These are phyloP conservation scores for Nymphalis urticae DNA, from an alignment of 2,888 invertebrate species.

Conservation along the genomic window DNA sequence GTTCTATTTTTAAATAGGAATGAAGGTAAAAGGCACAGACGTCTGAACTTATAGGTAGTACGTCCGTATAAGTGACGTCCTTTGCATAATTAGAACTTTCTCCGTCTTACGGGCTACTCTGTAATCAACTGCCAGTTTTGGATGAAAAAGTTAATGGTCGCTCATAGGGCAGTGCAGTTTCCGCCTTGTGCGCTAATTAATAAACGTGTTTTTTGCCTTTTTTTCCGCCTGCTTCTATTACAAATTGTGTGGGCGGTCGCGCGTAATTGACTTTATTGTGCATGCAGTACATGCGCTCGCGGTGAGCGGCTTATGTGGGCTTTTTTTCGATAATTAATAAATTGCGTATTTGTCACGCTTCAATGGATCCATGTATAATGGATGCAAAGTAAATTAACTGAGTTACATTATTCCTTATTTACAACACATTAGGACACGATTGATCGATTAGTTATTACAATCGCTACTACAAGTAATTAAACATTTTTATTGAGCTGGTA, in stretches of 20 bases:
- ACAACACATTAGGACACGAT: not conserved
- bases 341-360: conserved; percentile 22
- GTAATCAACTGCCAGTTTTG: conserved; percentile 30
- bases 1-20: not conserved
- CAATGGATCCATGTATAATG: conserved; percentile 23
- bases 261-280: conserved; percentile 38
- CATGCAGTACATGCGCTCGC: conserved; percentile 15
- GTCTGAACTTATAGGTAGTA: not conserved
- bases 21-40: conserved; percentile 1
- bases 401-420: not conserved
- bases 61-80: conserved; percentile 4
- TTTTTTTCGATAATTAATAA: conserved; percentile 32
- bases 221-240: conserved; percentile 32
- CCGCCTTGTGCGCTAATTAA: conserved; percentile 51
- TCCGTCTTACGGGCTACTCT: conserved; percentile 32
- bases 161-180: conserved; percentile 47
- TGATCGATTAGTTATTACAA: not conserved
- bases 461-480: not conserved
- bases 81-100: conserved; percentile 29
- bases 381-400: conserved; percentile 9
- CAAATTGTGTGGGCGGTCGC: conserved; percentile 40
- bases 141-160: conserved; percentile 48
- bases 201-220: conserved; percentile 46
- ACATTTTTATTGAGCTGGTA: not conserved
- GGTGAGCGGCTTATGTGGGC: conserved; percentile 7